A percentile compares a stretch with the other conserved stretches of the same genome.
Conservation (phyloP, 2,888 invertebrate genomes). For the Oxycera nigricornis region DNA sequence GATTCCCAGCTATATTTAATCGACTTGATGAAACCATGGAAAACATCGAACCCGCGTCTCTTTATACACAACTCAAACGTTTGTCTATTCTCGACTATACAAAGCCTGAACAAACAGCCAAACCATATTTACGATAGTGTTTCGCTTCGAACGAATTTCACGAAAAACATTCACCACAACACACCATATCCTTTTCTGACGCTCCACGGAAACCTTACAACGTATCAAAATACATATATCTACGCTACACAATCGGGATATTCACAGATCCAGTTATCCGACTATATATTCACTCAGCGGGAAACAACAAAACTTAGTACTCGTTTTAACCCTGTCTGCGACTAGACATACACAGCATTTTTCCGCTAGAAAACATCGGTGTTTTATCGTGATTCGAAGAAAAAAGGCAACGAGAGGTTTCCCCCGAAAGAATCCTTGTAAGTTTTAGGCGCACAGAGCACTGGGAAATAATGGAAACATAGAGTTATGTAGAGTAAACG, state of each 20-base stretch:
- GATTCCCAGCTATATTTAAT: conserved; percentile 5
- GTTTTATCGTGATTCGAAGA: neutral
- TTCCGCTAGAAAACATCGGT: neutral
- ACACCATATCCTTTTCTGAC: neutral
- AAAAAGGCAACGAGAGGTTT: neutral
- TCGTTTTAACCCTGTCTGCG: neutral
- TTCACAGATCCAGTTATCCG: conserved; percentile 25
- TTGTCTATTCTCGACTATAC: neutral
- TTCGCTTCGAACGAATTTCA: too few relatives aligned
- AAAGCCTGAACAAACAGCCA: neutral
- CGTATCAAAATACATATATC: conserved; percentile 5
- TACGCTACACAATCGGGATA: neutral
- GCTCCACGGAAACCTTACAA: conserved; percentile 30
- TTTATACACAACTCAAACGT: neutral
- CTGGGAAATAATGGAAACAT: neutral
- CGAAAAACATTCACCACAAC: neutral
- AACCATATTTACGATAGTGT: neutral
- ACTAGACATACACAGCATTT: neutral
- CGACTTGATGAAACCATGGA: conserved; percentile 7
- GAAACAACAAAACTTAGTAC: neutral
- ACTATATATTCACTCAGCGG: conserved; percentile 22
- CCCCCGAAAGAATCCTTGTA: conserved; percentile 20
- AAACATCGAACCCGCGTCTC: too few relatives aligned
- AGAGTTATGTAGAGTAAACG: neutral
- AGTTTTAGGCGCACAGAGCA: neutral